Percentiles rank a stretch among this genome's conserved stretches.
These are phyloP conservation scores for Pollicipes pollicipes DNA, from an alignment of 1,140 invertebrate species.

Conservation along the genomic window DNA sequence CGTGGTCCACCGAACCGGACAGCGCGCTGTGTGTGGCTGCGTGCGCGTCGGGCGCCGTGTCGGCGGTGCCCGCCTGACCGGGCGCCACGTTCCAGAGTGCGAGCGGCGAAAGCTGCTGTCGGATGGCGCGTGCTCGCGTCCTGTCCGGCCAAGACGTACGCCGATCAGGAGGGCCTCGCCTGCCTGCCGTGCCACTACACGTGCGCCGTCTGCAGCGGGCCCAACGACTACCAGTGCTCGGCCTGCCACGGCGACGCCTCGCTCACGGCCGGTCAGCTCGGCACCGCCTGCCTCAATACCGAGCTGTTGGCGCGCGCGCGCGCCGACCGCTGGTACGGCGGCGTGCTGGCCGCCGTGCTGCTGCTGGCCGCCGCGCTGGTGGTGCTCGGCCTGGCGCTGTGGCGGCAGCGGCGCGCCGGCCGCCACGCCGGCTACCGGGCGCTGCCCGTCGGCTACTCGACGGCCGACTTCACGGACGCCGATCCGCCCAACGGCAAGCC, in stretches of 20 bases:
- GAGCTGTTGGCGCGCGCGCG: not conserved
- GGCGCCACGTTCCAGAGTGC: not conserved
- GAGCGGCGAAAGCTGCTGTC: not conserved
- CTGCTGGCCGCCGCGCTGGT: not conserved
- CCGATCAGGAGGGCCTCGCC: conserved; percentile 8
- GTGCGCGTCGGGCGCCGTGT: too few relatives aligned
- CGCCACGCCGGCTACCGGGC: not conserved
- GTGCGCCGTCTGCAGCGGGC: conserved; percentile 35
- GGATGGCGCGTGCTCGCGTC: conserved; percentile 6
- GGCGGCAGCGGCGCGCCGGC: not conserved
- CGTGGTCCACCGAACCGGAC: not conserved
- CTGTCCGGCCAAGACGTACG: conserved; percentile 5
- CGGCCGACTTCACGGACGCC: not conserved
- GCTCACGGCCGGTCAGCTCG: conserved; percentile 15
- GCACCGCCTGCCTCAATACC: not conserved
- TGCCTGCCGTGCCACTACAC: conserved; percentile 38
- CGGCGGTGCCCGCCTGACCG: not conserved
- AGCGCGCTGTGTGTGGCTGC: too few relatives aligned
- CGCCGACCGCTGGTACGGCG: not conserved
- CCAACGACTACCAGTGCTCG: conserved; percentile 36
- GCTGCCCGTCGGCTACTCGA: not conserved
- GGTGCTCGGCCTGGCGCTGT: not conserved
- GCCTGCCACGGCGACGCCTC: conserved; percentile 33
- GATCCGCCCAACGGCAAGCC: not conserved
- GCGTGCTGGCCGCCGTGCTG: not conserved